phyloP scores from a whole-genome alignment of 2,888 invertebrate species.

The Luffia ferchaultella region DNA sequence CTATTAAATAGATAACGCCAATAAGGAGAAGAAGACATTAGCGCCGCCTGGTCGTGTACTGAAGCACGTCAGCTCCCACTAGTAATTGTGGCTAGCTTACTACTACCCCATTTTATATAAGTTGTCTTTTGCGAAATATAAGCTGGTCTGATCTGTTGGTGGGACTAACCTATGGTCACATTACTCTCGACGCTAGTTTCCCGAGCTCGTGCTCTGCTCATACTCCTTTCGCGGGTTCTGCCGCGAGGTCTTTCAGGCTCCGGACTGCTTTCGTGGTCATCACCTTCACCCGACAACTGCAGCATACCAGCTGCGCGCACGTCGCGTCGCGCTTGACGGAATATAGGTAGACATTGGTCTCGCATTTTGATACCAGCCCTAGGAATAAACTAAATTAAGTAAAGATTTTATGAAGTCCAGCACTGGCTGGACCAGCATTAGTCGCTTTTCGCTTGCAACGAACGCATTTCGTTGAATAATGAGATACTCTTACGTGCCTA shows the following conservation, averaged over 20 bases:
- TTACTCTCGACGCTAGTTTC: background rate
- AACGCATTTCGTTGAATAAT: too few species aligned
- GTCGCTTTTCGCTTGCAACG: too few species aligned
- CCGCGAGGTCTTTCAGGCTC: slow-evolving; percentile 1
- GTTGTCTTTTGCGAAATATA: too few species aligned
- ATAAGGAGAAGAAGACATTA: too few species aligned
- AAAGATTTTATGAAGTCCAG: too few species aligned
- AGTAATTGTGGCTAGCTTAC: too few species aligned
- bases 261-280: slow-evolving; percentile 11
- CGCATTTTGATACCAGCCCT: slow-evolving; percentile 89
- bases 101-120: too few species aligned
- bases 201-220: background rate
- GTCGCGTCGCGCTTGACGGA: slow-evolving; percentile 81
- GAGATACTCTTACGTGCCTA: too few species aligned
- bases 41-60: too few species aligned
- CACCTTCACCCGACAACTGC: slow-evolving; percentile 31
- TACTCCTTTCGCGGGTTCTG: slow-evolving; percentile 1
- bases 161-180: background rate
- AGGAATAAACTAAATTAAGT: slow-evolving; percentile 7
- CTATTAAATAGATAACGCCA: too few species aligned
- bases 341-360: slow-evolving; percentile 84
- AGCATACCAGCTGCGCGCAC: slow-evolving; percentile 69
- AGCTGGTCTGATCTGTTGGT: background rate
- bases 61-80: too few species aligned
- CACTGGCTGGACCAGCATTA: too few species aligned